Conservation (phyloP, 2,797 vertebrate species). For the Rousettus madagascariensis region DNA sequence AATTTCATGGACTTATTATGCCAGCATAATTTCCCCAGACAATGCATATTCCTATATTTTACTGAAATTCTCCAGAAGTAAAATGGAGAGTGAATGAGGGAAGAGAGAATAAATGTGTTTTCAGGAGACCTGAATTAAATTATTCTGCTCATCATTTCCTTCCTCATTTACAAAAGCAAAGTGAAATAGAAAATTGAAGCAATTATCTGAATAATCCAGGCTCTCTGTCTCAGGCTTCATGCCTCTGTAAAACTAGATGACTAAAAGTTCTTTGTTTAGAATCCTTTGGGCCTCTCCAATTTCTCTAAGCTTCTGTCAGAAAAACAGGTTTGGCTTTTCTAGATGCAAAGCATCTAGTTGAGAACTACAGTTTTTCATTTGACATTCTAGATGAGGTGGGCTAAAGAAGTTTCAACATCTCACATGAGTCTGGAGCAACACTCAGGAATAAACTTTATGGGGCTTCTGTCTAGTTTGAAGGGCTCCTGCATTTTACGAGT, state of each 20-base stretch:
- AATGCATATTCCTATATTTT: conserved; percentile 42
- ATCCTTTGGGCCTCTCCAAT: neutral
- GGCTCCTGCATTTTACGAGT: neutral
- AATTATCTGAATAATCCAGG: conserved; percentile 27
- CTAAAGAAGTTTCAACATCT: neutral
- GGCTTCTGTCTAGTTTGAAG: neutral
- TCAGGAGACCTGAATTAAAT: conserved; percentile 53
- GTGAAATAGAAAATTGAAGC: conserved; percentile 48
- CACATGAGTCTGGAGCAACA: neutral
- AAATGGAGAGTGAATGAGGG: conserved; percentile 22
- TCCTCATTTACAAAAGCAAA: conserved; percentile 57
- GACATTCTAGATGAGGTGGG: neutral
- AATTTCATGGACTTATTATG: conserved; percentile 49
- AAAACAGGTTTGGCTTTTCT: neutral
- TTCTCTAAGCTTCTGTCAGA: neutral
- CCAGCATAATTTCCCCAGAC: conserved; percentile 62
- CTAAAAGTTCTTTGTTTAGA: neutral
- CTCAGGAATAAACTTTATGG: neutral
- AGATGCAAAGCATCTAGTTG: neutral
- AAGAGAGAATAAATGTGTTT: conserved; percentile 49
- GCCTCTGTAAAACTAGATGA: neutral
- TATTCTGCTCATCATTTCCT: conserved; percentile 45
- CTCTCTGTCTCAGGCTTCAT: neutral
- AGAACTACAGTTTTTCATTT: neutral
- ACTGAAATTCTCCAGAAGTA: conserved; percentile 46